Evolutionary conservation across 53 echinoderm and acorn worm species (phyloP), one percentile per base, ranked within the genome.

Genomic region (Luidia sarsii): DNA sequence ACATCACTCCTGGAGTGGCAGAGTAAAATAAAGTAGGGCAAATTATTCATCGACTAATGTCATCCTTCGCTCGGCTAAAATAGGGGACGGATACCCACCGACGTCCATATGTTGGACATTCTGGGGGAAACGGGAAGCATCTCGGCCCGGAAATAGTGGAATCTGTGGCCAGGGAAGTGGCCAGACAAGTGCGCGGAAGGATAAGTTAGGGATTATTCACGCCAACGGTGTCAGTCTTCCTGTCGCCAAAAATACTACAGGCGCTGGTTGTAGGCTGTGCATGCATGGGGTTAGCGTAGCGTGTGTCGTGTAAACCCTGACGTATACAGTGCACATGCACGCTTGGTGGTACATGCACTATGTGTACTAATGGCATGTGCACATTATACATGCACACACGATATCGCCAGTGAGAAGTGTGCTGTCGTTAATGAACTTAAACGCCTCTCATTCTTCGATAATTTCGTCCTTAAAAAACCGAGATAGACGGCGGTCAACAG

Each of bases 231-330:
- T 56, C 82, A 82, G 82, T 68, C 82, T 68, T 51, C 57, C 67
- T 82, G 82, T 82, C 82, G 82, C 82, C 82, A 82, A 82, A 38
- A 28, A 65, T 82, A 77, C 60, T 77, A 59, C 48, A 33, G 33
- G 21, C 33, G 16, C 21, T 34, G 16, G 36, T 29, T 65, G 65
- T 20, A 59, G 5, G 30, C 5, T 27, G 22, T 39, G 57, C 27
- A 45, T 54, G 59, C 10, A 15, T 13, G 7, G 7, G 28, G 70
- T 34, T 15, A 16, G 50, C 31, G 31, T 13, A 33, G 48, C 14
- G 33, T 21, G 33, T 18, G 39, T 39, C 21, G 7, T 15, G 54
- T 25, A 23, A 39, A 8, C 30, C 14, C 13, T 33, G 8, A 37
- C 43, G 34, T 69, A 15, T 18, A 21, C 3, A 28, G 67, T 66